Evolutionary conservation across 2,113 vertebrate species (phyloP).

Genomic region (Hemiprocne comata): DNA sequence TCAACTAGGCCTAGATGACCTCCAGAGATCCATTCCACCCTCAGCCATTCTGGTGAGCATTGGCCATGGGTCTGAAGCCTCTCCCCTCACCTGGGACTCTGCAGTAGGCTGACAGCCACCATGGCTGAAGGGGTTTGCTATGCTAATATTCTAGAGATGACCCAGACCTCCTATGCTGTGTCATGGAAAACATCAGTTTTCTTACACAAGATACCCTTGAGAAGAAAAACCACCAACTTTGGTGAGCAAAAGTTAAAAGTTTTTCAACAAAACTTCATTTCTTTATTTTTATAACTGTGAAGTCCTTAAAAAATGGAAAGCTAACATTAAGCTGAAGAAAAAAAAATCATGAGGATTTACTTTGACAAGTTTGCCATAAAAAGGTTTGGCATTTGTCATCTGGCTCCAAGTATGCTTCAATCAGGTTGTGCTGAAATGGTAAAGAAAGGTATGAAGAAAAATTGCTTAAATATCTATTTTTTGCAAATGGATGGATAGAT

Average conservation of each 20-base stretch:
- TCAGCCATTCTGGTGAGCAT: not conserved
- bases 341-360: not conserved
- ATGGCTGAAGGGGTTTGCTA: accelerated
- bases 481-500: not conserved
- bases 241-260: not conserved
- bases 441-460: not conserved
- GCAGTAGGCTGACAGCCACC: not conserved
- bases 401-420: not conserved
- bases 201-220: not conserved
- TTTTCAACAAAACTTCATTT: not conserved
- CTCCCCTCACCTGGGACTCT: accelerated
- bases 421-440: not conserved
- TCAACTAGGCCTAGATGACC: not conserved
- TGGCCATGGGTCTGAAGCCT: not conserved
- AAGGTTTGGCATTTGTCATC: not conserved
- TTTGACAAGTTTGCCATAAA: not conserved
- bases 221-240: not conserved
- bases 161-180: not conserved
- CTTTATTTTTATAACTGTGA: not conserved
- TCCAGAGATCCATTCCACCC: not conserved
- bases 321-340: not conserved
- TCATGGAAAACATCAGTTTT: not conserved
- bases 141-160: not conserved
- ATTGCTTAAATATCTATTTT: not conserved
- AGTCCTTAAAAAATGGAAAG: not conserved